phyloP scores from a whole-genome alignment of 2,797 vertebrate species.

The Orientallactaga sibirica region DNA sequence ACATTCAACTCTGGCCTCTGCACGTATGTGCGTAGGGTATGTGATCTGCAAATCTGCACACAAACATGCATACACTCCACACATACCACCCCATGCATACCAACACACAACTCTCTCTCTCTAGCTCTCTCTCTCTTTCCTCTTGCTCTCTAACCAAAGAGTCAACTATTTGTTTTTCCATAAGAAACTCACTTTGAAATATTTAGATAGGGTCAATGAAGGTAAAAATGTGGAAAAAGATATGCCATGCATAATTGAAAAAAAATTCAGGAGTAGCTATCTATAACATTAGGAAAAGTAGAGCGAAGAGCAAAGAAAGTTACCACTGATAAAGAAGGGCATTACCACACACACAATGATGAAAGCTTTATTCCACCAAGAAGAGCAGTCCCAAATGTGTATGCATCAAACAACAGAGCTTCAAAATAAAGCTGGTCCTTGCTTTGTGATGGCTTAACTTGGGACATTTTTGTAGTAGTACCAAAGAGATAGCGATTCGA shows the following conservation, averaged over 20 bases:
- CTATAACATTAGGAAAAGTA: conserved; percentile 4
- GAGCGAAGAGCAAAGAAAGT: conserved; percentile 11
- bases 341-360: not conserved
- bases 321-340: not conserved
- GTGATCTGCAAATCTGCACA: too few relatives aligned
- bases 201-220: not conserved
- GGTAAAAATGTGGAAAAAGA: conserved; percentile 35
- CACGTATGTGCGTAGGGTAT: too few relatives aligned
- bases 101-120: too few relatives aligned
- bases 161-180: not conserved
- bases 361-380: conserved; percentile 17
- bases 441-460: not conserved
- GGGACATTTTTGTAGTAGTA: not conserved
- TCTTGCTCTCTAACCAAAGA: not conserved
- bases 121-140: too few relatives aligned
- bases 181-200: conserved; percentile 41
- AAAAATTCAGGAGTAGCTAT: not conserved
- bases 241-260: not conserved
- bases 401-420: conserved; percentile 13
- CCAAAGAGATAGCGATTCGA: not conserved
- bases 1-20: too few relatives aligned
- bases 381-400: conserved; percentile 26
- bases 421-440: not conserved
- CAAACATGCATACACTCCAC: too few relatives aligned
- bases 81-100: not conserved